Conservation (phyloP, 2,797 vertebrate genomes). For the Natrix natrix region DNA sequence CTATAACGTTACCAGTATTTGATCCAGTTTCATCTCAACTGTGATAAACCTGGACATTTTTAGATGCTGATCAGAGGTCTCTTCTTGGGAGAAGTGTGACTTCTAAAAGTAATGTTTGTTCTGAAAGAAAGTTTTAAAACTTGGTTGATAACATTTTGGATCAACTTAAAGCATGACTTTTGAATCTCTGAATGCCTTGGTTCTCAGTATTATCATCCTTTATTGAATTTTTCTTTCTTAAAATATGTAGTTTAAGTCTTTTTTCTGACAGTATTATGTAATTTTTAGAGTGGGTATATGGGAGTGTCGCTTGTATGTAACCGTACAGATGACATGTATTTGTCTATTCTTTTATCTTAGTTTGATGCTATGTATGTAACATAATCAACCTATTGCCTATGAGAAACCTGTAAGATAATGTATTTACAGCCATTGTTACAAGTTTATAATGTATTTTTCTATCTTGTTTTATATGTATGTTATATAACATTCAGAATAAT, state of each 20-base stretch:
- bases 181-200: conserved; percentile 81
- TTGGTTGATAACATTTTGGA: conserved; percentile 77
- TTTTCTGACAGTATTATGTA: conserved; percentile 84
- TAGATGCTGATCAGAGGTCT: conserved; percentile 75
- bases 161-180: conserved; percentile 80
- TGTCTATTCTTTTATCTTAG: conserved; percentile 81
- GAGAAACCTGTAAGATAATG: conserved; percentile 89
- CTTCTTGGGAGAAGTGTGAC: conserved; percentile 69
- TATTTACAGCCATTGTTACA: conserved; percentile 94
- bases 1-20: conserved; percentile 75
- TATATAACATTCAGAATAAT: conserved; percentile 86
- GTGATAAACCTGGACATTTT: conserved; percentile 75
- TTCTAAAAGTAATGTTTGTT: conserved; percentile 72
- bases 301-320: conserved; percentile 81
- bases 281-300: conserved; percentile 82
- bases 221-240: conserved; percentile 81
- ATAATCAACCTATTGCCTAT: conserved; percentile 89
- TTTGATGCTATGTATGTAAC: conserved; percentile 84
- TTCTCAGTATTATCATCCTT: conserved; percentile 84
- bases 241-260: conserved; percentile 78
- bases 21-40: conserved; percentile 80
- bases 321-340: conserved; percentile 78
- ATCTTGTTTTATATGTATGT: conserved; percentile 94
- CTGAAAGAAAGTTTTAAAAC: conserved; percentile 73
- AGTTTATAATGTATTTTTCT: conserved; percentile 96